These are phyloP conservation scores for Agrochola litura DNA, from an alignment of 2,888 invertebrate species.

Conservation along the genomic window DNA sequence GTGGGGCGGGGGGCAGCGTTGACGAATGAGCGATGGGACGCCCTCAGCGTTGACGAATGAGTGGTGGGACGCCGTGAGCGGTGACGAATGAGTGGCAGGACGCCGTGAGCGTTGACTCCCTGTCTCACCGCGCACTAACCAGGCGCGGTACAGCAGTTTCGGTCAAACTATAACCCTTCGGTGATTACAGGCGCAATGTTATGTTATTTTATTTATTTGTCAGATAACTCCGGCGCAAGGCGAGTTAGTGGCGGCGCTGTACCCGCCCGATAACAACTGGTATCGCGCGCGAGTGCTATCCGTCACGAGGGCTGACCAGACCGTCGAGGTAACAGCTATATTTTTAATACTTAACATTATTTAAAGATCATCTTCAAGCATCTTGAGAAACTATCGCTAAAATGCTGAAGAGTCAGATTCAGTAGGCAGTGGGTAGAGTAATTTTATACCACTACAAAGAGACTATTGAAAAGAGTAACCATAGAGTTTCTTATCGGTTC, in stretches of 20 bases:
- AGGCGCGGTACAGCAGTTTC: no score
- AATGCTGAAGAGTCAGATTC: neutral
- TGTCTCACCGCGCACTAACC: no score
- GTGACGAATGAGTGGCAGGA: no score
- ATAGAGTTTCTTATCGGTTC: neutral
- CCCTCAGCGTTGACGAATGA: no score
- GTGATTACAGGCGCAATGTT: no score
- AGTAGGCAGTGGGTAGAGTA: neutral
- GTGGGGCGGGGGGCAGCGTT: no score
- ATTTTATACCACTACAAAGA: neutral
- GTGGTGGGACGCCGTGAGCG: no score
- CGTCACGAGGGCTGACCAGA: conserved; percentile 77
- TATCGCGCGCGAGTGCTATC: conserved; percentile 82
- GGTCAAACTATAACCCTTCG: no score
- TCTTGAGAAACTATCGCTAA: neutral
- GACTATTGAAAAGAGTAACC: neutral
- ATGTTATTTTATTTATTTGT: neutral
- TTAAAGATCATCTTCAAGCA: neutral
- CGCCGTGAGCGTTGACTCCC: no score
- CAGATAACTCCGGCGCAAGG: conserved; percentile 83
- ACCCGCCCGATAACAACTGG: conserved; percentile 82
- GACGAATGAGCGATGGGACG: no score
- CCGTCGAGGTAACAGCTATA: conserved; percentile 76
- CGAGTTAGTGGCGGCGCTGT: conserved; percentile 85
- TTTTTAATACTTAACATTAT: neutral